Evolutionary conservation across 2,113 vertebrate genomes (phyloP).

Genomic region (Melospiza georgiana): DNA sequence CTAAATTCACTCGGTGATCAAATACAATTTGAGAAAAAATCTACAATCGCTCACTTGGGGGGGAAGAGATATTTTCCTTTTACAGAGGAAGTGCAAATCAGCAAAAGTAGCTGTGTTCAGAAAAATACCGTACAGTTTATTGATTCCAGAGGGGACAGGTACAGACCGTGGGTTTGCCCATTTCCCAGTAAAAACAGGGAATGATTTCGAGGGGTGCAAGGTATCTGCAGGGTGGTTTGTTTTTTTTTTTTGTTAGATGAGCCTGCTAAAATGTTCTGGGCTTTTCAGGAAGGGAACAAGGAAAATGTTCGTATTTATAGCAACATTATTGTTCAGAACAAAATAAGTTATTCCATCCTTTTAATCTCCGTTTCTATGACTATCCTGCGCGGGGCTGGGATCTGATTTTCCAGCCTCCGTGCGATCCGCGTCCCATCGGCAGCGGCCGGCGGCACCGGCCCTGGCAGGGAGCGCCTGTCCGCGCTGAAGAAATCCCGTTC

Average conservation of each 20-base stretch:
- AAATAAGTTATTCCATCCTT: slow-evolving; percentile 38
- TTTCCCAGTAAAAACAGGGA: background rate
- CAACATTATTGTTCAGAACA: slow-evolving; percentile 25
- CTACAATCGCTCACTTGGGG: background rate
- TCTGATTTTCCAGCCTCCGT: background rate
- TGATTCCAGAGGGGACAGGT: background rate
- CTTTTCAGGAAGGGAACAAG: slow-evolving; percentile 1
- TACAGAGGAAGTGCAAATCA: background rate
- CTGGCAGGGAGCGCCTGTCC: background rate
- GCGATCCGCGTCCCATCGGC: background rate
- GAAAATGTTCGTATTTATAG: slow-evolving; percentile 10
- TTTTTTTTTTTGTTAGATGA: background rate
- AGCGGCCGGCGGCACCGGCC: background rate
- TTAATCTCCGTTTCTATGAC: slow-evolving; percentile 23
- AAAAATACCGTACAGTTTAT: background rate
- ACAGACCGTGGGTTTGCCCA: rapidly evolving
- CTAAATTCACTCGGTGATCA: slow-evolving; percentile 1
- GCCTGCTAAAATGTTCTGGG: background rate
- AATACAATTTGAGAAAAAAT: background rate
- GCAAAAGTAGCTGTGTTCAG: background rate
- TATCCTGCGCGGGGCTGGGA: background rate
- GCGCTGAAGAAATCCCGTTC: background rate
- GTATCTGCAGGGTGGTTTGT: background rate
- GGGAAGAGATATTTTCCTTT: background rate
- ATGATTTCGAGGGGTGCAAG: background rate